Base-by-base conservation (phyloP, 1,140 invertebrate species). In the Pissodes strobi region DNA sequence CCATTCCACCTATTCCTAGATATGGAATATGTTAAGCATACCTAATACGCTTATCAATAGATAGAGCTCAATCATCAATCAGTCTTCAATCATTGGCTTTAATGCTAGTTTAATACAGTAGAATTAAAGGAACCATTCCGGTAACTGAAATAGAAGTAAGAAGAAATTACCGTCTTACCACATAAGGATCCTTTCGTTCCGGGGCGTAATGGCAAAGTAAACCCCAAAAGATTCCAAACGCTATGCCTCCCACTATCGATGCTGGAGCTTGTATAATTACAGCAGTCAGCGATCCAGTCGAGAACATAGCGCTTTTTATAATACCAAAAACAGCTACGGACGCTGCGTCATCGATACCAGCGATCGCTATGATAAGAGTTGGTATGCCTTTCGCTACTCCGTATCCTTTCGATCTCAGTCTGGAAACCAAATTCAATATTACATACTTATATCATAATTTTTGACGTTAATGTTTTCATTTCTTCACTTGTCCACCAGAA, bases 371-470 rank as follows among this genome's bases (percentile, higher is more conserved):
- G 37, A 97, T 91, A 15, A 98, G 80, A 0, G 95, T 97, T 0
- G 95, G 94, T 49, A 99, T 94, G 0, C 95, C 95, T 82, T 97
- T 96, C 25, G 90, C 88, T 2, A 94, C 87, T 0, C 95, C 95
- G 72, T 94, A 93, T 5, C 93, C 92, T 74, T 90, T 88, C 56
- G 86, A 85, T 15, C 93, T 84, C 8, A 98, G 81, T 55, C 64
- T 37, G 69, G 97, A 88, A 41, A 98, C n/a, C n/a, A n/a, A n/a
- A n/a, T n/a, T n/a, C n/a, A n/a, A n/a, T n/a, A n/a, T n/a, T n/a
- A n/a, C n/a, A n/a, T n/a, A n/a, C n/a, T n/a, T n/a, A n/a, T n/a
- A n/a, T n/a, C n/a, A n/a, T n/a, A n/a, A n/a, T n/a, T n/a, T n/a
- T n/a, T n/a, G n/a, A n/a, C n/a, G n/a, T n/a, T n/a, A n/a, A n/a